Conservation (phyloP, 2,888 invertebrate genomes). For the Mythimna vitellina region DNA sequence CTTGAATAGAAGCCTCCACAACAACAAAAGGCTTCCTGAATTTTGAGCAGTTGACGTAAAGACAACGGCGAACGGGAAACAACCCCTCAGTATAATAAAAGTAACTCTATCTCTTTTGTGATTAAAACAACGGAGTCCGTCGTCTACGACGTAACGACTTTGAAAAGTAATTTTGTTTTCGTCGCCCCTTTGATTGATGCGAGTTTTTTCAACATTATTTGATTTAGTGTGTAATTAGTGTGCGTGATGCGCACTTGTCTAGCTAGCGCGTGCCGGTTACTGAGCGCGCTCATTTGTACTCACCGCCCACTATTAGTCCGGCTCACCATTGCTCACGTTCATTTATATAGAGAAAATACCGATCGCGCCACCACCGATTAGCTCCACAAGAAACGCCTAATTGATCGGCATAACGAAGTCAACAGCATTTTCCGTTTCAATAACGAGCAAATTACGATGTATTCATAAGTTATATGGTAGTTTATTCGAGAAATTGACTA, state of each 20-base stretch:
- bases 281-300: conserved; percentile 75
- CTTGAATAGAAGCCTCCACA: conserved; percentile 81
- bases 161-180: conserved; percentile 68
- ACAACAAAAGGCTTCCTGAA: conserved; percentile 84
- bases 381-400: conserved; percentile 71
- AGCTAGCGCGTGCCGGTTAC: conserved; percentile 69
- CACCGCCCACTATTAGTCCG: conserved; percentile 69
- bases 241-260: conserved; percentile 70
- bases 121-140: conserved; percentile 69
- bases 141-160: conserved; percentile 60
- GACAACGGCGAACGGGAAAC: conserved; percentile 71
- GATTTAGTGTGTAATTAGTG: conserved; percentile 72
- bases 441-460: conserved; percentile 68
- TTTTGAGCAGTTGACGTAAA: conserved; percentile 81
- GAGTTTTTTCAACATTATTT: conserved; percentile 59
- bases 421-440: conserved; percentile 65
- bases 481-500: conserved; percentile 70
- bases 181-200: conserved; percentile 62
- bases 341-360: conserved; percentile 67
- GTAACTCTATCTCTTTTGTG: conserved; percentile 74
- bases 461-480: conserved; percentile 70
- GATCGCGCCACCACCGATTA: conserved; percentile 63
- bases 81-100: conserved; percentile 70
- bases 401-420: conserved; percentile 73
- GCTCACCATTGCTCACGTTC: conserved; percentile 66